These are phyloP conservation scores for Artemia sinica DNA, from an alignment of 2,888 invertebrate genomes.

Conservation along the genomic window DNA sequence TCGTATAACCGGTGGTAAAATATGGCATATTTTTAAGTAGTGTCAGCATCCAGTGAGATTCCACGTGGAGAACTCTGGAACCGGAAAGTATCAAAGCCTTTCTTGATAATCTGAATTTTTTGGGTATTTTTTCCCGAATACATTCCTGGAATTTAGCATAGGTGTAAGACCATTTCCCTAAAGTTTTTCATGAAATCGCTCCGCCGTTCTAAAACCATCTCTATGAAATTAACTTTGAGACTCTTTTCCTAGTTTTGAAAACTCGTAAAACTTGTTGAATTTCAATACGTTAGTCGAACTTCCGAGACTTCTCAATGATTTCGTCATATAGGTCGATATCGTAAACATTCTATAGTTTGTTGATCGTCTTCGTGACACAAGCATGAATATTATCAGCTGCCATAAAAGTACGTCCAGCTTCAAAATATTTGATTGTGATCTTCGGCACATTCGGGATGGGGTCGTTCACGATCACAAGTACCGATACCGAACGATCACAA, in stretches of 20 bases:
- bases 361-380: neutral
- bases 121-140: neutral
- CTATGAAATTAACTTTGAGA: neutral
- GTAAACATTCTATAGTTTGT: too few relatives aligned
- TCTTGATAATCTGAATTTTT: neutral
- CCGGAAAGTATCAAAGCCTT: neutral
- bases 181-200: neutral
- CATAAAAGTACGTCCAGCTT: neutral
- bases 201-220: neutral
- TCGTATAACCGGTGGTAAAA: neutral
- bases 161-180: slow-evolving; percentile 6
- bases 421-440: neutral
- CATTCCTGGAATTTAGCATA: neutral
- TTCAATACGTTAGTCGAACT: neutral
- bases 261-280: neutral
- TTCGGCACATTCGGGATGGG: neutral
- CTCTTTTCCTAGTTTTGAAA: neutral
- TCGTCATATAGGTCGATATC: too few relatives aligned
- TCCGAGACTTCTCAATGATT: too few relatives aligned
- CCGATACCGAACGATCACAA: too few relatives aligned
- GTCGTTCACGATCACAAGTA: neutral
- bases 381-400: neutral
- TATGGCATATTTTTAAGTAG: neutral
- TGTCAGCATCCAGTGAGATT: slow-evolving; percentile 1
- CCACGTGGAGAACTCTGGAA: slow-evolving; percentile 10